Evolutionary conservation across 2,888 invertebrate species (phyloP).

Genomic region (Endomychus coccineus): DNA sequence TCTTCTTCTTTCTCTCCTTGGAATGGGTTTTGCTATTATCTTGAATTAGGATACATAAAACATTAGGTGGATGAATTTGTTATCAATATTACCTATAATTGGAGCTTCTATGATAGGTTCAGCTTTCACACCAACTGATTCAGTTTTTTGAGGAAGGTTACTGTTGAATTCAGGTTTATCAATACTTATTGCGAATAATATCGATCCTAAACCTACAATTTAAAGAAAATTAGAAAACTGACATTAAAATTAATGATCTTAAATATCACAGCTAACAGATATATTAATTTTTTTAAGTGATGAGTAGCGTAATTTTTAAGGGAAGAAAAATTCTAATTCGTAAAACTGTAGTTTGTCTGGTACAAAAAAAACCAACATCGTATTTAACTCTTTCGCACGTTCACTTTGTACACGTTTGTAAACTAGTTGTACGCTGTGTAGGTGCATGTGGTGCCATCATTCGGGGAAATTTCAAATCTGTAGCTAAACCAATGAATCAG

Average conservation of each 20-base stretch:
- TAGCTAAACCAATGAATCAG: too few relatives aligned
- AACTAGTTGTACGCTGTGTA: too few relatives aligned
- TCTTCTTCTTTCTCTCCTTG: constrained; percentile 47
- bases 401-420: too few relatives aligned
- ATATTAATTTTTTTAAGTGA: too few relatives aligned
- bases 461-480: too few relatives aligned
- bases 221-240: neutral
- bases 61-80: constrained; percentile 3
- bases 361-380: too few relatives aligned
- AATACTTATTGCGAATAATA: constrained; percentile 87
- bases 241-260: neutral
- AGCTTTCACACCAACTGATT: constrained; percentile 41
- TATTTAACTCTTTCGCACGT: too few relatives aligned
- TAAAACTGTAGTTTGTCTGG: too few relatives aligned
- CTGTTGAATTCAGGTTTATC: constrained; percentile 77
- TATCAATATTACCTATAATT: constrained; percentile 46
- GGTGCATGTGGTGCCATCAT: too few relatives aligned
- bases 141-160: constrained; percentile 45
- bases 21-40: constrained; percentile 6
- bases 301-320: too few relatives aligned
- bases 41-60: constrained; percentile 9
- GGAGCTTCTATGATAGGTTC: constrained; percentile 67
- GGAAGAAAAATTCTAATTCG: too few relatives aligned
- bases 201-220: constrained; percentile 67
- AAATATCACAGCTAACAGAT: too few relatives aligned